Evolutionary conservation across 2,888 invertebrate genomes (phyloP).

Genomic region (Caenorhabditis angaria): DNA sequence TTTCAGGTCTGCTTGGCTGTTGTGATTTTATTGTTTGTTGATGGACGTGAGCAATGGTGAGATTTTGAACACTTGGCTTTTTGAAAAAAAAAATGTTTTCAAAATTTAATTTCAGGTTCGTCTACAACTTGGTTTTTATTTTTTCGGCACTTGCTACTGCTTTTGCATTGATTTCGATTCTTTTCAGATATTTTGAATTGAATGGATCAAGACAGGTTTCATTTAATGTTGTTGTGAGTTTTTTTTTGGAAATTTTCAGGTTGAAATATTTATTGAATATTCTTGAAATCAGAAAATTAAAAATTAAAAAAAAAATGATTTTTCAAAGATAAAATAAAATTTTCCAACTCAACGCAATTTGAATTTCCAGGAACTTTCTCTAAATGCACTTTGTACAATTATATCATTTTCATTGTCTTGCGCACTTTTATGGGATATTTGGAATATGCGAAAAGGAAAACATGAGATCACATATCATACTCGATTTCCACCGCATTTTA

Average conservation of each 20-base stretch:
- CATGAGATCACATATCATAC: conserved; percentile 23
- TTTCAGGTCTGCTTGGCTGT: conserved; percentile 29
- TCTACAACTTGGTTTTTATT: conserved; percentile 21
- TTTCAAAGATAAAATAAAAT: background rate
- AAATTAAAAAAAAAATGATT: no score
- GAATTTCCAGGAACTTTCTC: conserved; percentile 19
- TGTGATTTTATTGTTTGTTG: conserved; percentile 23
- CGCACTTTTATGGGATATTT: conserved; percentile 26
- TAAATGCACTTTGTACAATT: conserved; percentile 11
- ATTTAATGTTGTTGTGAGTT: conserved; percentile 20
- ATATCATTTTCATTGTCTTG: conserved; percentile 9
- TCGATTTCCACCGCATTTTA: conserved; percentile 26
- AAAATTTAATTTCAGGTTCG: conserved; percentile 11
- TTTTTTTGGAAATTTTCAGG: no score
- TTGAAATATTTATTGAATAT: no score
- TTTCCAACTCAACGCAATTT: background rate
- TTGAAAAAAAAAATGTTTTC: no score
- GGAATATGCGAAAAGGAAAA: conserved; percentile 29
- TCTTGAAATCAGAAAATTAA: no score
- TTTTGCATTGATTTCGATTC: conserved; percentile 25
- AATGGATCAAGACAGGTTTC: conserved; percentile 11
- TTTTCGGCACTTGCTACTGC: conserved; percentile 12
- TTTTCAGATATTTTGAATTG: conserved; percentile 23
- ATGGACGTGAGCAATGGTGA: conserved; percentile 32
- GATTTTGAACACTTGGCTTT: background rate